A percentile compares a stretch with the other conserved stretches of the same genome.
These are phyloP conservation scores for Helarctos malayanus DNA, from an alignment of 2,797 vertebrate genomes.

Conservation along the genomic window DNA sequence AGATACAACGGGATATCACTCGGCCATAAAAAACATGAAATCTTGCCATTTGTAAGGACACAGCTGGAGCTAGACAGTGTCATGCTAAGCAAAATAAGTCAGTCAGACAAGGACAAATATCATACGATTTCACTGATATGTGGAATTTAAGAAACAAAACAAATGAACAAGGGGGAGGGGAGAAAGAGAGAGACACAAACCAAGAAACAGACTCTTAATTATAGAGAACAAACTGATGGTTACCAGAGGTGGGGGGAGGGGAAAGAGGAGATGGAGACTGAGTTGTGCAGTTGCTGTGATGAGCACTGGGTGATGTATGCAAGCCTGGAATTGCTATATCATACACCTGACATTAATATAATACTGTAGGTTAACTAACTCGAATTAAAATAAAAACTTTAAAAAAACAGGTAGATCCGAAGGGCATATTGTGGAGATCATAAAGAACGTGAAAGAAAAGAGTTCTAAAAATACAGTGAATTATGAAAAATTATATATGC, in stretches of 20 bases:
- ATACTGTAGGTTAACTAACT: not conserved
- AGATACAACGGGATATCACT: no score
- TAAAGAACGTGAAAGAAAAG: not conserved
- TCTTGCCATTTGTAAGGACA: no score
- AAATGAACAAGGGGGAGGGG: no score
- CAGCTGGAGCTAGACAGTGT: no score
- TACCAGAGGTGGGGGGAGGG: not conserved
- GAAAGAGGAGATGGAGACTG: not conserved
- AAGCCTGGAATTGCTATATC: not conserved
- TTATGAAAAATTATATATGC: not conserved
- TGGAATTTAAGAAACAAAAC: no score
- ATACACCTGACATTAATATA: not conserved
- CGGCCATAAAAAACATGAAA: no score
- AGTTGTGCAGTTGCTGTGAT: not conserved
- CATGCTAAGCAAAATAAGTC: no score
- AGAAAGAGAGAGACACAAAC: not conserved
- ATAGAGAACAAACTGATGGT: not conserved
- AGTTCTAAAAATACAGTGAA: not conserved
- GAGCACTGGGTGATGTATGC: not conserved
- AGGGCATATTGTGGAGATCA: not conserved
- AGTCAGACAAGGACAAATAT: no score
- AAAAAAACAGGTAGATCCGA: not conserved
- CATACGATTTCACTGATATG: no score
- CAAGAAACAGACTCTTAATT: not conserved
- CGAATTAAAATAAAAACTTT: not conserved